Conservation (phyloP, 2,113 vertebrate species). For the Pteropus alecto region DNA sequence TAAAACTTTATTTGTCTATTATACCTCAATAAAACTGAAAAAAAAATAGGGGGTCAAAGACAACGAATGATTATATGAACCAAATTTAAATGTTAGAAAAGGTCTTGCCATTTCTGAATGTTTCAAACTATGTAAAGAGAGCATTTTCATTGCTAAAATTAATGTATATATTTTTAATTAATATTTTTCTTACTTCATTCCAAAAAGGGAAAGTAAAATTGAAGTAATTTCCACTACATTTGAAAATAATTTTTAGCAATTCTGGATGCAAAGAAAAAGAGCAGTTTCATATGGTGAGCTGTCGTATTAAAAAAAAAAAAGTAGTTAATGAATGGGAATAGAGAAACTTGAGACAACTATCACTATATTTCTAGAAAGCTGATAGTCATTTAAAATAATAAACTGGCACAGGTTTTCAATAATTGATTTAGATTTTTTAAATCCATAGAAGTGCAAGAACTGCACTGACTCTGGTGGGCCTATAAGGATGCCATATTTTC, state of each 20-base stretch:
- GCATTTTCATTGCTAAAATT: neutral
- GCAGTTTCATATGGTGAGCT: neutral
- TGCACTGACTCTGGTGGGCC: neutral
- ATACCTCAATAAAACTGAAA: neutral
- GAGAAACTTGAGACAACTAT: neutral
- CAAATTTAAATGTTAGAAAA: constrained; percentile 16
- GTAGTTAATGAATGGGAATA: neutral
- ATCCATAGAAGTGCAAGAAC: neutral
- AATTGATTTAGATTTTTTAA: constrained; percentile 36
- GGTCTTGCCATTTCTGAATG: constrained; percentile 8
- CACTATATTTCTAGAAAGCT: constrained; percentile 4
- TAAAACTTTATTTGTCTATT: neutral
- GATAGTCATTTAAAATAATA: neutral
- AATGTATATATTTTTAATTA: neutral
- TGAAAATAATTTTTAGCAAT: constrained; percentile 29
- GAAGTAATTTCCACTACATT: neutral
- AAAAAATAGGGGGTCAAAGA: neutral
- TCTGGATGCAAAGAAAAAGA: neutral
- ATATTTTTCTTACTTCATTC: constrained; percentile 16
- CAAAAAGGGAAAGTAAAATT: constrained; percentile 17
- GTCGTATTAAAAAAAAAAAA: neutral
- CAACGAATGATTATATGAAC: neutral
- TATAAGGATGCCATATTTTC: neutral
- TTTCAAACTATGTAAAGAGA: neutral
- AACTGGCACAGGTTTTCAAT: constrained; percentile 2